These are phyloP conservation scores for Mola mola DNA, from an alignment of 2,113 vertebrate species.

Conservation along the genomic window DNA sequence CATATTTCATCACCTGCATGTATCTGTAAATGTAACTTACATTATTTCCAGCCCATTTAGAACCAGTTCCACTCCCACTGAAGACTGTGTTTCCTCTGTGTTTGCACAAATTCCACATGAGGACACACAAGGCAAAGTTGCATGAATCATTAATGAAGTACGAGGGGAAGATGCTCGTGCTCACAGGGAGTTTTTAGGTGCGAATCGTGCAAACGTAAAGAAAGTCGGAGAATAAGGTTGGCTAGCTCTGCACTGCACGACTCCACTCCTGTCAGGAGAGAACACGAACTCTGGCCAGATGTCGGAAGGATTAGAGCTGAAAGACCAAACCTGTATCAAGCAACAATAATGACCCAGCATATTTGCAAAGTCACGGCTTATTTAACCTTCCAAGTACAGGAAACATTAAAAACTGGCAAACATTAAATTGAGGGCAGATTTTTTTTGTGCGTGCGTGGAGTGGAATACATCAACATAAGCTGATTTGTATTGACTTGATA, in stretches of 20 bases:
- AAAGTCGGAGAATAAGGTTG: constrained; percentile 15
- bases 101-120: constrained; percentile 36
- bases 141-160: constrained; percentile 63
- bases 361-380: constrained; percentile 45
- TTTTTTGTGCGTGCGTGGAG: constrained; percentile 10
- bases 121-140: constrained; percentile 30
- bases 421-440: constrained; percentile 15
- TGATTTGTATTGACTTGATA: neutral
- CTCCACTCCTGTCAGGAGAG: constrained; percentile 26
- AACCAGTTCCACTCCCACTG: constrained; percentile 30
- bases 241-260: constrained; percentile 34
- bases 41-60: constrained; percentile 53
- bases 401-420: constrained; percentile 5
- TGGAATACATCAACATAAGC: constrained; percentile 35
- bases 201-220: constrained; percentile 35
- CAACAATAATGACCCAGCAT: constrained; percentile 18
- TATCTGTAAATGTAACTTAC: constrained; percentile 6
- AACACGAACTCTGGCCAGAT: constrained; percentile 55
- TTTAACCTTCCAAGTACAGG: constrained; percentile 31
- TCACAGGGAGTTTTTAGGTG: constrained; percentile 53
- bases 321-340: constrained; percentile 36
- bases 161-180: constrained; percentile 40
- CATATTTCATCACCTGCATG: neutral
- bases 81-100: constrained; percentile 12
- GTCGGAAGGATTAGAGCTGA: constrained; percentile 57